A percentile compares a stretch with the other conserved stretches of the same genome.
These are phyloP conservation scores for Eublepharis macularius DNA, from an alignment of 2,113 vertebrate genomes.

Conservation along the genomic window DNA sequence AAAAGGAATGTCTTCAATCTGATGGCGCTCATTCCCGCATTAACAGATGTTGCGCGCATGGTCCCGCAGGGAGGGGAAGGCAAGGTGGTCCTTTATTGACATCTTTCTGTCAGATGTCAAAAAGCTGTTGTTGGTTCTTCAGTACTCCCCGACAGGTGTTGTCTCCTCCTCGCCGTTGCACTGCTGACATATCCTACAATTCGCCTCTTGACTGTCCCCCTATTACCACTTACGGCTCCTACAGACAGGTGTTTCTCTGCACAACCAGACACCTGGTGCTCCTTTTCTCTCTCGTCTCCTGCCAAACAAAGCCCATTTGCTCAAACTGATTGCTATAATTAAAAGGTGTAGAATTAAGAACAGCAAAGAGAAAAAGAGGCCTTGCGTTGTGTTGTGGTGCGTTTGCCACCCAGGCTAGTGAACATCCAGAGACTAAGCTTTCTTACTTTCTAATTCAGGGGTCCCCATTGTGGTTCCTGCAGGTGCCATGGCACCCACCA, in stretches of 20 bases:
- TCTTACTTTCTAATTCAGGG: no score
- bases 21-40: constrained; percentile 27
- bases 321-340: constrained; percentile 57
- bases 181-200: constrained; percentile 46
- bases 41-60: constrained; percentile 59
- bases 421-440: not conserved
- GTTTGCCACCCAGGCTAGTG: not conserved
- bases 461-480: no score
- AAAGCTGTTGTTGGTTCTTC: constrained; percentile 45
- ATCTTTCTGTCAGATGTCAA: constrained; percentile 58
- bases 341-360: constrained; percentile 6
- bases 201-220: constrained; percentile 41
- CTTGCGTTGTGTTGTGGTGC: not conserved
- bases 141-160: constrained; percentile 56
- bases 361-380: not conserved
- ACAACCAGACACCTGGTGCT: constrained; percentile 77
- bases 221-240: constrained; percentile 36
- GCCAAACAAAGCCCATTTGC: constrained; percentile 64
- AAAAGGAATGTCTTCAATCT: constrained; percentile 28
- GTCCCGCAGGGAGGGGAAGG: constrained; percentile 11
- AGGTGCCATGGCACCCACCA: no score
- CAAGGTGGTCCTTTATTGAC: constrained; percentile 24
- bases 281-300: constrained; percentile 60
- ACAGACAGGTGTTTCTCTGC: constrained; percentile 70
- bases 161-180: constrained; percentile 47